Base-by-base conservation (phyloP, 2,113 vertebrate genomes). In the Syngnathus typhle region DNA sequence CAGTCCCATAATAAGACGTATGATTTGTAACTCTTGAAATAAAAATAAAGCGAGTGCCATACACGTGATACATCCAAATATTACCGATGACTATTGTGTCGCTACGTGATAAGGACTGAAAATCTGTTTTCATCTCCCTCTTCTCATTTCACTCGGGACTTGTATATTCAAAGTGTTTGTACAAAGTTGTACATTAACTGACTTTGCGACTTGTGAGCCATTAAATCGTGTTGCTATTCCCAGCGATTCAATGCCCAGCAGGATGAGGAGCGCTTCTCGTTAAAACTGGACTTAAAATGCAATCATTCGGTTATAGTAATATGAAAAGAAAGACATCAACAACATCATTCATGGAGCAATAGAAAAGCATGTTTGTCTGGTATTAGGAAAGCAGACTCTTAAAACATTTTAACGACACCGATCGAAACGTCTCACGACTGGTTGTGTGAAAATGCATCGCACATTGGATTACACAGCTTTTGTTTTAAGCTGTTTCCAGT, bases 111-210 rank as follows among this genome's bases (percentile, higher is more conserved):
- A 15, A 47, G 15, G 44, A 47, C 44, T 16, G 16, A 21, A 58
- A 62, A 6, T 27, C 21, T 23, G n/a, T 61, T 61, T 21, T 21
- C 11, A 5, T 41, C 38, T 49, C 49, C 46, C 49, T 39, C 39
- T 47, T 19, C 70, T 68, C 60, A 73, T 75, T 85, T 84, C 68
- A 70, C 78, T 78, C 67, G 68, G 55, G 74, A 46, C 16, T 55
- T 85, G 72, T 87, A 73, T 76, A 61, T 73, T 72, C 68, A 72
- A 69, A 70, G 68, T 88, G 85, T 90, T 89, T 87, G 79, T 72
- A 63, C 76, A 78, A 68, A 81, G 89, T 89, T 88, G 83, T 61
- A 83, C 80, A 90, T 90, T 92, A 90, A 91, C 86, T 79, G 70
- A 81, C 83, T 77, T 82, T 85, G 16, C 56, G 54, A 64, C 69